Evolutionary conservation across 2,888 invertebrate genomes (phyloP).

Genomic region (Drosophila falleni): DNA sequence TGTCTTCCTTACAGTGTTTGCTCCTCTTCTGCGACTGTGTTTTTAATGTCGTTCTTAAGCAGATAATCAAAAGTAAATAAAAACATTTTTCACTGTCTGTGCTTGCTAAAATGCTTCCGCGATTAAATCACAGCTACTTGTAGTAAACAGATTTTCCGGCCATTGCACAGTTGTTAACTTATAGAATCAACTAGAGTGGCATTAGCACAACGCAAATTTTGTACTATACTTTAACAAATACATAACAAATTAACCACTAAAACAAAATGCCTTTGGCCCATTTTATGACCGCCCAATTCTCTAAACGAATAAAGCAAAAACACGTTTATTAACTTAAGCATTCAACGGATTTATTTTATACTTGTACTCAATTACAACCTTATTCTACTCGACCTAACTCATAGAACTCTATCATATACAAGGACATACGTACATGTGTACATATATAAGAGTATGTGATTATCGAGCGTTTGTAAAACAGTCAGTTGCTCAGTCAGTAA

Average conservation of each 20-base stretch:
- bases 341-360: slow-evolving; percentile 4
- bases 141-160: slow-evolving; percentile 49
- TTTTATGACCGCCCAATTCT: slow-evolving; percentile 34
- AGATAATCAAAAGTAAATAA: slow-evolving; percentile 63
- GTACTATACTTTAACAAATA: too few relatives aligned
- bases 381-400: too few relatives aligned
- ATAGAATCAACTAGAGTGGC: slow-evolving; percentile 11
- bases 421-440: too few relatives aligned
- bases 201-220: too few relatives aligned
- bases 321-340: too few relatives aligned
- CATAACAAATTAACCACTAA: slow-evolving; percentile 12
- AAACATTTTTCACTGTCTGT: slow-evolving; percentile 49
- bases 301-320: too few relatives aligned
- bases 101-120: slow-evolving; percentile 24
- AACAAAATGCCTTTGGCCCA: slow-evolving; percentile 31
- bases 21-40: slow-evolving; percentile 26
- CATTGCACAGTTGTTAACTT: slow-evolving; percentile 32
- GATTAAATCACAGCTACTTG: slow-evolving; percentile 35
- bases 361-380: slow-evolving; percentile 5
- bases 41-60: slow-evolving; percentile 43
- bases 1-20: slow-evolving; percentile 7
- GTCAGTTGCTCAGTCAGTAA: background rate
- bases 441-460: too few relatives aligned
- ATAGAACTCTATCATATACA: too few relatives aligned
- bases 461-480: background rate